Conservation (phyloP, 2,888 invertebrate species). For the Mechanitis mazaeus region DNA sequence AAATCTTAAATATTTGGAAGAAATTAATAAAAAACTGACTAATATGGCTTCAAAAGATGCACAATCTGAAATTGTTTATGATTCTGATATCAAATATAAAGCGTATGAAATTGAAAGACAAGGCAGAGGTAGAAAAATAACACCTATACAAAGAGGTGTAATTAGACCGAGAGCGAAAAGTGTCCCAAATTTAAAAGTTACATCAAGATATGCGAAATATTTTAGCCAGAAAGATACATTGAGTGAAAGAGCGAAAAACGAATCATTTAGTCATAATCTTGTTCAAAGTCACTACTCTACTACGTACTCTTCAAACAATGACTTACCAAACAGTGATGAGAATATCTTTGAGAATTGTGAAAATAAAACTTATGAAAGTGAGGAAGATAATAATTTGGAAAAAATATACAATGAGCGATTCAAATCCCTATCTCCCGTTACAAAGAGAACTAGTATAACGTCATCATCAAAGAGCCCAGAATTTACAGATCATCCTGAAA, state of each 20-base stretch:
- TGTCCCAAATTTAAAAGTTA: conserved; percentile 69
- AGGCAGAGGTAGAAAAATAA: conserved; percentile 47
- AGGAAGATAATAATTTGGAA: conserved; percentile 58
- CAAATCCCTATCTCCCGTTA: conserved; percentile 46
- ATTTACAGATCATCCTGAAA: conserved; percentile 33
- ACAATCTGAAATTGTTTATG: conserved; percentile 45
- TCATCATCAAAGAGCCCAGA: conserved; percentile 32
- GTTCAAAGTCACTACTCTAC: conserved; percentile 3
- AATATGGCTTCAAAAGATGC: conserved; percentile 52
- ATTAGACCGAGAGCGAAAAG: conserved; percentile 64
- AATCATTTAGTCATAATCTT: conserved; percentile 34
- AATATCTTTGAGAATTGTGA: conserved; percentile 31
- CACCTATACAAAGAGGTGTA: conserved; percentile 34
- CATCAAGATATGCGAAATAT: conserved; percentile 71
- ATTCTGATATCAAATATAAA: conserved; percentile 58
- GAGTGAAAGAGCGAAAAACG: conserved; percentile 50
- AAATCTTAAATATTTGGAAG: conserved; percentile 85
- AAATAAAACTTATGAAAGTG: conserved; percentile 39
- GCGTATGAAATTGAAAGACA: conserved; percentile 64
- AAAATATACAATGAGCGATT: conserved; percentile 62
- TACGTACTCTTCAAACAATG: conserved; percentile 27
- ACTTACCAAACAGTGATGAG: conserved; percentile 32
- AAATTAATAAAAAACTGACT: conserved; percentile 80
- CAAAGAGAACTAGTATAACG: conserved; percentile 39
- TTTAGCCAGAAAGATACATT: conserved; percentile 65